Conservation (phyloP, 2,888 invertebrate genomes). For the Ophion ventricosus region DNA sequence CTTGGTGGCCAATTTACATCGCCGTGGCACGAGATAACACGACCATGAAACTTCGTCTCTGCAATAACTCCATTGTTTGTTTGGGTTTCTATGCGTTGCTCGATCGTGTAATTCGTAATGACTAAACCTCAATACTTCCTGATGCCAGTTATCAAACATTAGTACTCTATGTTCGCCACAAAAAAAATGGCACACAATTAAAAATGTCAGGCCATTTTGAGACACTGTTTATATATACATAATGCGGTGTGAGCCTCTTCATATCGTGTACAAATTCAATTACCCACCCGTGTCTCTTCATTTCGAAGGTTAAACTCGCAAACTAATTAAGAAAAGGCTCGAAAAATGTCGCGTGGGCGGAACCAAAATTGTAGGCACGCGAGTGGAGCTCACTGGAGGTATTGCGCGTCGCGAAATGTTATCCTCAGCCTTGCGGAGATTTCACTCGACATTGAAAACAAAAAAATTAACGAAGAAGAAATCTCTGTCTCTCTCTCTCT, state of each 20-base stretch:
- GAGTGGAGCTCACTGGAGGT: conserved; percentile 29
- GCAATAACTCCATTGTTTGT: no score
- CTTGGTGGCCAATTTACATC: no score
- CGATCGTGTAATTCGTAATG: no score
- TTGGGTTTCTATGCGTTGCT: no score
- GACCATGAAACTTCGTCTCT: no score
- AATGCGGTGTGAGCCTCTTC: background rate
- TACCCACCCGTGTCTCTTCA: background rate
- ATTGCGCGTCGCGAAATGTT: conserved; percentile 44
- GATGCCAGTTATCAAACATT: no score
- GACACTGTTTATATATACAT: background rate
- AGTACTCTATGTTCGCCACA: no score
- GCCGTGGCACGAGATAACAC: no score
- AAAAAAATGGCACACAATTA: no score
- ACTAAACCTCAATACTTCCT: no score
- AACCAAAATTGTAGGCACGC: conserved; percentile 51
- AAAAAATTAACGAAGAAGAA: background rate
- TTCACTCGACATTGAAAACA: conserved; percentile 30
- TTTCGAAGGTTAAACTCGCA: conserved; percentile 49
- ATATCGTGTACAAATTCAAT: conserved; percentile 24
- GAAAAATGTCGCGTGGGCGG: conserved; percentile 48
- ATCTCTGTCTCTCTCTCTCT: background rate
- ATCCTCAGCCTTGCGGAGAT: conserved; percentile 38
- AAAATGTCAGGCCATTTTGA: no score
- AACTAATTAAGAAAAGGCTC: conserved; percentile 58